These are phyloP conservation scores for Mythimna lalbum DNA, from an alignment of 2,888 invertebrate genomes.

Conservation along the genomic window DNA sequence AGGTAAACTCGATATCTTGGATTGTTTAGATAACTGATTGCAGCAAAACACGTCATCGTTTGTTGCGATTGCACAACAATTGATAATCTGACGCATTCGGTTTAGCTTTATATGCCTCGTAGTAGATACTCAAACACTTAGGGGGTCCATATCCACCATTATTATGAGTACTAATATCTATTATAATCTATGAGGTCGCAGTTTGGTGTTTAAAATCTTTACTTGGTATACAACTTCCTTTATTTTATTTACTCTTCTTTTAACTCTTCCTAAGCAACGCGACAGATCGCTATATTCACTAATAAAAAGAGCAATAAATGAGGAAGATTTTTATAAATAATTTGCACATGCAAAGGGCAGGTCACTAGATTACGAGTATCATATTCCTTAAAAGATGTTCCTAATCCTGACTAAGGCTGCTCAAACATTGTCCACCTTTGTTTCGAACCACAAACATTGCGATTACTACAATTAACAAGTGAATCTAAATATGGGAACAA, in stretches of 20 bases:
- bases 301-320: too few relatives aligned
- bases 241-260: too few relatives aligned
- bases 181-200: background rate
- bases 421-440: background rate
- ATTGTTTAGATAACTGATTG: background rate
- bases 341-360: too few relatives aligned
- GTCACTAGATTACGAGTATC: too few relatives aligned
- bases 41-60: background rate
- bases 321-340: background rate
- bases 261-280: too few relatives aligned
- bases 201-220: background rate
- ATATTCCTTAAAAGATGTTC: background rate
- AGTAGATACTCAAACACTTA: background rate
- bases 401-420: background rate
- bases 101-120: background rate
- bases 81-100: background rate
- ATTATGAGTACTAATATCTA: too few relatives aligned
- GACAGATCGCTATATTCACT: too few relatives aligned
- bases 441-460: background rate
- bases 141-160: too few relatives aligned
- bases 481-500: background rate
- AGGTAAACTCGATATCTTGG: background rate
- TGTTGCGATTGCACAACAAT: background rate
- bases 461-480: background rate
- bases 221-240: background rate